These are phyloP conservation scores for Cheilosia scutellata DNA, from an alignment of 2,888 invertebrate species.

Conservation along the genomic window DNA sequence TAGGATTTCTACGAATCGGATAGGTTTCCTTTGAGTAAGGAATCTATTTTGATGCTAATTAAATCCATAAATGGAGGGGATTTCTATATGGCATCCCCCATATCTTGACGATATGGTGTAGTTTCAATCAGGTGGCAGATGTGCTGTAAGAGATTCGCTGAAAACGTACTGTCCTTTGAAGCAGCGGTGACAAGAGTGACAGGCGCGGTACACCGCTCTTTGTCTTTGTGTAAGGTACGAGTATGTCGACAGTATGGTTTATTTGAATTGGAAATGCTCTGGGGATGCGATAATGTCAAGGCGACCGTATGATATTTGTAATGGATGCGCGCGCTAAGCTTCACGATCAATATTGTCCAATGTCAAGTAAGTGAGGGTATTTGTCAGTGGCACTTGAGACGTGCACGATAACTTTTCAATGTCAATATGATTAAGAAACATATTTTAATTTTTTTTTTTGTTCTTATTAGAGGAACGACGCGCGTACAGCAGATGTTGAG, in stretches of 20 bases:
- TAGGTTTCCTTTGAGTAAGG: slow-evolving; percentile 45
- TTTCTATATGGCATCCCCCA: too few species aligned
- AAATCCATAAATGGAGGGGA: slow-evolving; percentile 61
- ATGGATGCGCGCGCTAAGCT: slow-evolving; percentile 66
- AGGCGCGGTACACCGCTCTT: slow-evolving; percentile 13
- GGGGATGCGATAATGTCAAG: slow-evolving; percentile 62
- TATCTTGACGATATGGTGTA: slow-evolving; percentile 26
- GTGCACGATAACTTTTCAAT: slow-evolving; percentile 74
- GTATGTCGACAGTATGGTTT: slow-evolving; percentile 58
- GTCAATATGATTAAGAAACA: slow-evolving; percentile 64
- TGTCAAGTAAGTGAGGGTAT: slow-evolving; percentile 71
- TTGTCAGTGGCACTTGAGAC: slow-evolving; percentile 69
- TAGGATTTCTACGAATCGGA: slow-evolving; percentile 61
- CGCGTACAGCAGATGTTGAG: slow-evolving; percentile 57
- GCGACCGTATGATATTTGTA: slow-evolving; percentile 57
- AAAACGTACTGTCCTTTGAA: slow-evolving; percentile 61
- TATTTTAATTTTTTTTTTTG: slow-evolving; percentile 19
- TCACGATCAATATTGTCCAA: slow-evolving; percentile 71
- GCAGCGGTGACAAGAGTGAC: slow-evolving; percentile 63
- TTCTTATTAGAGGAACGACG: background rate
- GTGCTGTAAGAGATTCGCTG: slow-evolving; percentile 49
- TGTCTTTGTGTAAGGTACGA: slow-evolving; percentile 1
- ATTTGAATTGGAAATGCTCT: slow-evolving; percentile 26
- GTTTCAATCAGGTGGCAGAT: slow-evolving; percentile 74
- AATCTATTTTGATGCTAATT: slow-evolving; percentile 75